These are phyloP conservation scores for Bombylius discolor DNA, from an alignment of 2,888 invertebrate genomes.

Conservation along the genomic window DNA sequence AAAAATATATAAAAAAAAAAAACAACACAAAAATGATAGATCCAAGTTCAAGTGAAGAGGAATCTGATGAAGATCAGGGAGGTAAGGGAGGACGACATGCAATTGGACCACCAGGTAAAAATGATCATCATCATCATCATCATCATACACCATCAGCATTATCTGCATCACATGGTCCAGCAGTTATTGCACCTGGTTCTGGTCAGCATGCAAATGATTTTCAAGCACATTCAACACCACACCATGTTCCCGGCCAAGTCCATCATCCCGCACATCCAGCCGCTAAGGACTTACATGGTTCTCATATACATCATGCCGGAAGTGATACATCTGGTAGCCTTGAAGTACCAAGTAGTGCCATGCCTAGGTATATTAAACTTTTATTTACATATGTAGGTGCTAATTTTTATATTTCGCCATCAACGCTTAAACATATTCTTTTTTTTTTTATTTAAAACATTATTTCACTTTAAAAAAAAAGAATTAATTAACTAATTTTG, in stretches of 20 bases:
- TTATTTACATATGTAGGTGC: not conserved
- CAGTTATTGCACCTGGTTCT: constrained; percentile 14
- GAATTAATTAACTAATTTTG: too few species aligned
- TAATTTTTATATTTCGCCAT: too few species aligned
- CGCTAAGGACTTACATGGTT: constrained; percentile 16
- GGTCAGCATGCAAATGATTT: constrained; percentile 33
- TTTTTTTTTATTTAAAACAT: not conserved
- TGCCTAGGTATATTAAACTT: constrained; percentile 24
- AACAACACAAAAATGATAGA: constrained; percentile 59
- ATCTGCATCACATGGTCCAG: constrained; percentile 15
- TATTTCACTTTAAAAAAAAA: not conserved
- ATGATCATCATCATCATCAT: constrained; percentile 16
- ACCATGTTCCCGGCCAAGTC: constrained; percentile 23
- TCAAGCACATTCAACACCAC: constrained; percentile 23
- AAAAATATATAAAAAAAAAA: not conserved
- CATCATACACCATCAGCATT: constrained; percentile 18
- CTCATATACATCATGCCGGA: constrained; percentile 14
- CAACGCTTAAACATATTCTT: too few species aligned
- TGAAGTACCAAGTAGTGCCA: constrained; percentile 29
- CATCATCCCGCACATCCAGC: constrained; percentile 19
- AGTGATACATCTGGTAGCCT: constrained; percentile 27
- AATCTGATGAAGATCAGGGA: constrained; percentile 80
- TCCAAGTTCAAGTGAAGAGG: constrained; percentile 92
- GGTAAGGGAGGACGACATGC: constrained; percentile 32
- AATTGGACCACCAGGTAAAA: constrained; percentile 20